phyloP scores from a whole-genome alignment of 2,113 vertebrate genomes.

The Anhinga anhinga region DNA sequence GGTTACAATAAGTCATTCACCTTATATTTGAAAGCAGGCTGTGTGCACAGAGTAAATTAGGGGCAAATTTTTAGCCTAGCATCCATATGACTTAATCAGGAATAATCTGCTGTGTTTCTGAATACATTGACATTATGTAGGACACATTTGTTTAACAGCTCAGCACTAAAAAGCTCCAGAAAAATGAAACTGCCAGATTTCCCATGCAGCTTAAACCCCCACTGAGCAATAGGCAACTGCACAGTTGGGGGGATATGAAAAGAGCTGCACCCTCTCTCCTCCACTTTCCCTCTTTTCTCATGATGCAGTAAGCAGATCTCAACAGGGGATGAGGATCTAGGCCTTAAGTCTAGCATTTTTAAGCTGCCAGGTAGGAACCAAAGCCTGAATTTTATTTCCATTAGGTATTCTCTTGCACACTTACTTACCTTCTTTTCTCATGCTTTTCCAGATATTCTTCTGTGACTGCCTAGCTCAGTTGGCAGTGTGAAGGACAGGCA shows the following conservation, averaged over 20 bases:
- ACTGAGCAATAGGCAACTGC: neutral
- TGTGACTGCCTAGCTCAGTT: neutral
- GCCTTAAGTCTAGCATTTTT: neutral
- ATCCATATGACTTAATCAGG: conserved; percentile 39
- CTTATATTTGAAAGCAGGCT: conserved; percentile 25
- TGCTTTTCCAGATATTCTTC: neutral
- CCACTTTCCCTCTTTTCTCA: neutral
- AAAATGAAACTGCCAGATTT: neutral
- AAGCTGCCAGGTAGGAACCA: neutral
- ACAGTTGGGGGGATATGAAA: neutral
- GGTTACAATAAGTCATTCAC: conserved; percentile 72
- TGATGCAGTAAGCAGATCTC: neutral
- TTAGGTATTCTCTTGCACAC: neutral
- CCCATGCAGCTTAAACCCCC: neutral
- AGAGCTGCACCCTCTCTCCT: neutral
- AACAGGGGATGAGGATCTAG: neutral
- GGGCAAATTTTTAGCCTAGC: conserved; percentile 18
- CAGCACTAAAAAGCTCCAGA: neutral
- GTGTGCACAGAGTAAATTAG: neutral
- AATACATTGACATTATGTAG: conserved; percentile 39
- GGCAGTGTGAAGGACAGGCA: neutral
- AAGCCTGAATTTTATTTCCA: neutral
- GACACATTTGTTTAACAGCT: conserved; percentile 14
- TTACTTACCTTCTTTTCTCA: neutral
- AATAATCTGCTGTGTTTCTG: neutral